Base-by-base conservation (phyloP, 92 coral and sea anemone genomes). In the Zoanthus solanderi region DNA sequence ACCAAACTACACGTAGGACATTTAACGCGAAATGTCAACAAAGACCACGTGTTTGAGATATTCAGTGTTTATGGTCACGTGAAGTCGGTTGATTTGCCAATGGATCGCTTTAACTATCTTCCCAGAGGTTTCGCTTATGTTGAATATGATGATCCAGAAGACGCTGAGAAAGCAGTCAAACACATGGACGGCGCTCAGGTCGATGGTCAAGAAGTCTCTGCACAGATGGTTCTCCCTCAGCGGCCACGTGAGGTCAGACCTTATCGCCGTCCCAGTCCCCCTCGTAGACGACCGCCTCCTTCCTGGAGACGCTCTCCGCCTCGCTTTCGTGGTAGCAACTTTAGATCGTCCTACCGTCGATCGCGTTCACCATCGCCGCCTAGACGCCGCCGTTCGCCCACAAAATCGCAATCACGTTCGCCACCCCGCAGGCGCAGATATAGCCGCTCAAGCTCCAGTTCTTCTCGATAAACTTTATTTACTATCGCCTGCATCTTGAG, bases 181-280 rank as follows among this genome's bases (percentile, higher is more conserved):
- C 99, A 97, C 90, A 97, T 97, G 99, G 97, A 97, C 68, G 98
- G 99, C 9, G 99, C 98, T 0, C 99, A 97, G 83, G 96, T 97
- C 15, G 99, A 97, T 34, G 99, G 99, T 6, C 99, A 97, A 72
- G 99, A 97, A 46, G 91, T 97, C 42, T 66, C 94, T 4, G 94
- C 94, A 37, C 99, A 97, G 83, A 92, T 93, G 78, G 97, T 97
- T 4, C 95, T 95, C 0, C 96, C 98, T 29, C 95, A 89, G 61
- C 91, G 99, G 72, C 95, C 94, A 2, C 92, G 99, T 60, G 98
- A 97, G 34, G 10, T 90, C 16, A 87, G 99, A 78, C 97, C 99
- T 30, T 78, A 89, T 60, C 96, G 94, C 65, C 92, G 98, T 48
- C 92, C 92, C 87, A 93, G 95, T 68, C 95, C 96, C 18, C 96